phyloP scores from a whole-genome alignment of 2,888 invertebrate genomes.

The Yponomeuta sedellus region DNA sequence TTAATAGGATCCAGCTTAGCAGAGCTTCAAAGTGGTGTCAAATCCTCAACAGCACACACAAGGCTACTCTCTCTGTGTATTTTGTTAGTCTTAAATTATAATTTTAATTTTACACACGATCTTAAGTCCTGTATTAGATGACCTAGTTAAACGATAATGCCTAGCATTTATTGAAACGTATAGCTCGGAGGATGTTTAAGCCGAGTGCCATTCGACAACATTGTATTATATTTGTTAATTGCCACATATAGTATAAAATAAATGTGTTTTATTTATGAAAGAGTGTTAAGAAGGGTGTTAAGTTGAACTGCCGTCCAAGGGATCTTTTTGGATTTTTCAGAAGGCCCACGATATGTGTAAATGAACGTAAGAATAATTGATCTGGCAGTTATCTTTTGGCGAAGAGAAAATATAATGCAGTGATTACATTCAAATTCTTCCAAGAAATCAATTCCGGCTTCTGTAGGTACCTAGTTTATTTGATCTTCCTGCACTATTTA shows the following conservation, averaged over 20 bases:
- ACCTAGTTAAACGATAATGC: background rate
- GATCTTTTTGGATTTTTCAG: conserved; percentile 38
- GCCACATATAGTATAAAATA: background rate
- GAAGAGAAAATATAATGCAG: background rate
- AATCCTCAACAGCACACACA: conserved; percentile 30
- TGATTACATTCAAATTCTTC: no score
- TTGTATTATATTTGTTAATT: background rate
- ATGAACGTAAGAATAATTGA: background rate
- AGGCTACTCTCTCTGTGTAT: background rate
- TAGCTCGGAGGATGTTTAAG: background rate
- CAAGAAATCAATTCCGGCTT: no score
- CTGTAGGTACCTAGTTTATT: no score
- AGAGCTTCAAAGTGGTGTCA: conserved; percentile 66
- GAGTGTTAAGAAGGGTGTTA: conserved; percentile 23
- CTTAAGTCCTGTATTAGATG: conserved; percentile 17
- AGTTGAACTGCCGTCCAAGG: conserved; percentile 46
- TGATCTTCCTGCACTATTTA: no score
- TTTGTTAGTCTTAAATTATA: conserved; percentile 35
- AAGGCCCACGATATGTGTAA: conserved; percentile 38
- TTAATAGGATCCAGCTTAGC: conserved; percentile 61
- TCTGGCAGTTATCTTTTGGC: background rate
- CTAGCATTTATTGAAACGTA: background rate
- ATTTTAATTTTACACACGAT: conserved; percentile 14
- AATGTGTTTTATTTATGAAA: background rate
- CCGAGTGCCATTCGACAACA: background rate